A percentile compares a stretch with the other conserved stretches of the same genome.
These are phyloP conservation scores for Syngnathus typhle DNA, from an alignment of 2,113 vertebrate genomes.

Conservation along the genomic window DNA sequence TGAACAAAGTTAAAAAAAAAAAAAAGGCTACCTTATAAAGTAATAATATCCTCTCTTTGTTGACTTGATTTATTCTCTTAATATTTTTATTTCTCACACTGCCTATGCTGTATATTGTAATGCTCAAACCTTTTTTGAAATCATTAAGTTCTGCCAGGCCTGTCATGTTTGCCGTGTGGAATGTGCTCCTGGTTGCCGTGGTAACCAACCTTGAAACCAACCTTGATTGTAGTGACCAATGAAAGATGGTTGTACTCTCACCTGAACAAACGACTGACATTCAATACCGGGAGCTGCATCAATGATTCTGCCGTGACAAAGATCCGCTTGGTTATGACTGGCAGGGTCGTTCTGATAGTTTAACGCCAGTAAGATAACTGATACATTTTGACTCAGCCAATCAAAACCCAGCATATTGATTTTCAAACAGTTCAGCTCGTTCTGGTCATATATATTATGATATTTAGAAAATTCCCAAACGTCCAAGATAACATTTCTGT, in stretches of 20 bases:
- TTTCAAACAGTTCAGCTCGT: too few species aligned
- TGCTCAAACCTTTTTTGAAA: constrained; percentile 14
- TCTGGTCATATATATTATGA: too few species aligned
- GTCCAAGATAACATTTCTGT: too few species aligned
- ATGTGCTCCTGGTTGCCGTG: constrained; percentile 51
- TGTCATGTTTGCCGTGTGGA: constrained; percentile 60
- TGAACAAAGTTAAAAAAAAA: not conserved
- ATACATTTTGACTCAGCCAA: not conserved
- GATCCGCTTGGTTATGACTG: not conserved
- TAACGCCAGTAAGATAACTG: not conserved
- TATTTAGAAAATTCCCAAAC: too few species aligned
- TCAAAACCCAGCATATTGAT: not conserved
- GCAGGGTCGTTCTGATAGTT: not conserved
- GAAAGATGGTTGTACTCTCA: not conserved
- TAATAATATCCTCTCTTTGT: not conserved
- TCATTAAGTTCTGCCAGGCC: constrained; percentile 30
- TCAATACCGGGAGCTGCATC: not conserved
- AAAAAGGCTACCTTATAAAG: not conserved
- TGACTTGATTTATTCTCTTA: not conserved
- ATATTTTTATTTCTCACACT: not conserved
- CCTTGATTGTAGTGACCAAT: constrained; percentile 33
- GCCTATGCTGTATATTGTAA: too few species aligned
- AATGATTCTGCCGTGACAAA: not conserved
- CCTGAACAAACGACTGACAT: not conserved
- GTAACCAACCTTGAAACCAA: constrained; percentile 52